Evolutionary conservation across 1,140 invertebrate genomes (phyloP), one percentile per base, ranked within the genome.

Genomic region (Ceratina australensis): DNA sequence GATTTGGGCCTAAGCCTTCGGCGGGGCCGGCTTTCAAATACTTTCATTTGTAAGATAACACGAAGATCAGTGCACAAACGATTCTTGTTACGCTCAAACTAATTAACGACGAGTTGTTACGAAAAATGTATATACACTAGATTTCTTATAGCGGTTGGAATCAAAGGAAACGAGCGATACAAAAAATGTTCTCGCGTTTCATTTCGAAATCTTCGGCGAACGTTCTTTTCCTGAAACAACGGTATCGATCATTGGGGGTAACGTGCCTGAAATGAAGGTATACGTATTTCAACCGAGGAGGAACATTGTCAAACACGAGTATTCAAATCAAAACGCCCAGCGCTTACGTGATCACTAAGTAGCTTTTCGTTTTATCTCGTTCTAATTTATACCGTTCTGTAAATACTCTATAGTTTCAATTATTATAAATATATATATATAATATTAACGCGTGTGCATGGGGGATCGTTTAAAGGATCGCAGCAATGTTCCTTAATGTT

Each of bases 231-330:
- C 8, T 77, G 33, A 50, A 60, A 22, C 60, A 61, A 69, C 16
- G 20, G 66, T 68, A 60, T 69, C 24, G 66, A 69, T 50, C 24
- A 54, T 61, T 20, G 69, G 68, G 65, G 28, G 61, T 71, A 16
- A 49, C 61, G 74, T 77, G 74, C 67, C 67, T 77, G 61, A 71
- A 33, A 47, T 52, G 1, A 76, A 60, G 69, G 22, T 24, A 69
- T 52, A 52, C 5, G 69, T 56, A 50, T 52, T 42, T 2, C 33
- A 76, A 18, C 49, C 33, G 18, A 12, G 49, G 52, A 60, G 74
- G 66, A 76, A 50, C 73, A 69, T 67, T 76, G 74, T 56, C 22
- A 3, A 67, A 61, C 5, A n/a, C n/a, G n/a, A 33, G 28, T 33
- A 3, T 33, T 33, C 28, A 33, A 33, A 33, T 33, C 28, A 2